These are phyloP conservation scores for Cyclopterus lumpus DNA, from an alignment of 2,797 vertebrate genomes.

Conservation along the genomic window DNA sequence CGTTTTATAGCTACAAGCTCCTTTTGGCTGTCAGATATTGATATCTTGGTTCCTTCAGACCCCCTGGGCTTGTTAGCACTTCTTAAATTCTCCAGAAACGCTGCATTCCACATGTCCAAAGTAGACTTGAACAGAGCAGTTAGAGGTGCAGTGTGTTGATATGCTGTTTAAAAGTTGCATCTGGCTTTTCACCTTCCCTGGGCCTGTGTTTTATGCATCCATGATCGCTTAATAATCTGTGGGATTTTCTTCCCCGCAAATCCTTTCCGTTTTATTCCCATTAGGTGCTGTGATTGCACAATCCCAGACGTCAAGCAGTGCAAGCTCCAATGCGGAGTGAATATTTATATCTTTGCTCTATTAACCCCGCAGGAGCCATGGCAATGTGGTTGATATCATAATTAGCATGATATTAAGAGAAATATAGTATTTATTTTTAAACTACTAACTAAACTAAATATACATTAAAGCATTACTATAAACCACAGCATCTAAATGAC, in stretches of 20 bases:
- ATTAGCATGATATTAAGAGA: slow-evolving; percentile 6
- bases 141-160: slow-evolving; percentile 38
- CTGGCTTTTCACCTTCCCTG: slow-evolving; percentile 55
- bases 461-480: neutral
- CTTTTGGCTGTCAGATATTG: slow-evolving; percentile 59
- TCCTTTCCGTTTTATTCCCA: slow-evolving; percentile 61
- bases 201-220: slow-evolving; percentile 51
- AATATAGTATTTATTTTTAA: neutral
- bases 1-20: slow-evolving; percentile 57
- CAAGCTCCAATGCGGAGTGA: slow-evolving; percentile 46
- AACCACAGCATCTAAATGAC: neutral
- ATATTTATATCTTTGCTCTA: slow-evolving; percentile 49
- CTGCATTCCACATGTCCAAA: slow-evolving; percentile 48
- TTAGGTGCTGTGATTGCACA: slow-evolving; percentile 53
- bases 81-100: slow-evolving; percentile 51
- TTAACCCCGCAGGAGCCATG: slow-evolving; percentile 19
- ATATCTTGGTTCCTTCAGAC: slow-evolving; percentile 46
- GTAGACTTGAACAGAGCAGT: slow-evolving; percentile 17
- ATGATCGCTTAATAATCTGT: slow-evolving; percentile 57
- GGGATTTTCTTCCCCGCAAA: slow-evolving; percentile 59
- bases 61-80: slow-evolving; percentile 51
- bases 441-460: neutral
- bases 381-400: neutral
- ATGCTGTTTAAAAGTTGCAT: slow-evolving; percentile 44
- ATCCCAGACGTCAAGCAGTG: slow-evolving; percentile 48